phyloP scores from a whole-genome alignment of 2,797 vertebrate genomes.

The Platalea minor region DNA sequence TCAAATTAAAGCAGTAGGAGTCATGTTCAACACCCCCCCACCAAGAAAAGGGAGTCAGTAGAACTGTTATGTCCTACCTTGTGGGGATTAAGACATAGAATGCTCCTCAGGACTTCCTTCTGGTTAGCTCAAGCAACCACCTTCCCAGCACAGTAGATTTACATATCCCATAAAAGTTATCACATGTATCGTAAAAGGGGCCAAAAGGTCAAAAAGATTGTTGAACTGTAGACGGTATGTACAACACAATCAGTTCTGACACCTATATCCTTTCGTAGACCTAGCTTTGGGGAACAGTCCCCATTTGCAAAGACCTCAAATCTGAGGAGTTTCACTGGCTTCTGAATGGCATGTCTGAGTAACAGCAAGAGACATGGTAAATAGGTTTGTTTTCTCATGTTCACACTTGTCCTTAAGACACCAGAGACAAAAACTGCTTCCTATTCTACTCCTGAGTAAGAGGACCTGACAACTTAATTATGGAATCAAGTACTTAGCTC shows the following conservation, averaged over 20 bases:
- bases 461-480: slow-evolving; percentile 15
- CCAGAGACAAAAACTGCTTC: neutral
- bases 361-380: neutral
- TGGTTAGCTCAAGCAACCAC: neutral
- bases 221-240: neutral
- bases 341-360: neutral
- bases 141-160: neutral
- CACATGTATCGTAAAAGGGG: rapidly evolving
- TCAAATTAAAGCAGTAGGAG: neutral
- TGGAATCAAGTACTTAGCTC: neutral
- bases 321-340: neutral
- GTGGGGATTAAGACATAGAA: neutral
- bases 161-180: neutral
- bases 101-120: neutral
- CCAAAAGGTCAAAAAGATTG: neutral
- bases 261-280: neutral
- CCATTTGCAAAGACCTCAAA: neutral
- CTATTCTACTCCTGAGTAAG: neutral
- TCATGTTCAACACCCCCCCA: neutral
- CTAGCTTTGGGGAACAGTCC: neutral
- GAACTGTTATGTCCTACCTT: neutral
- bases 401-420: neutral
- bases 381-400: neutral
- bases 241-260: neutral
- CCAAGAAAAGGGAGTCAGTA: neutral